Base-by-base conservation (phyloP, 2,888 invertebrate species). In the Anoplius nigerrimus region DNA sequence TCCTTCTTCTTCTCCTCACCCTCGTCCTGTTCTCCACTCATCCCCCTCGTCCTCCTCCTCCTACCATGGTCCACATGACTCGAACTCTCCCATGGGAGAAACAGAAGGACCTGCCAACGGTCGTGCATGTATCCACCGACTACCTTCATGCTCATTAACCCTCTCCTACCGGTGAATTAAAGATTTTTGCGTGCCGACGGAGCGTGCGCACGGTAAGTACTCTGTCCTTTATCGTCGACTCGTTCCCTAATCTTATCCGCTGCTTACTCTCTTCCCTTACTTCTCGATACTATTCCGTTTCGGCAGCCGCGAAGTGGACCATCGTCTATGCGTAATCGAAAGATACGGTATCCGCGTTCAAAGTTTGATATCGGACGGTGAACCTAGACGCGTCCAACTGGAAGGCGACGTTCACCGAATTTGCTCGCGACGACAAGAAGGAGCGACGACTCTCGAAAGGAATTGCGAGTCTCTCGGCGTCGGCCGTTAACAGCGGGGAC, bases 101-200 rank as follows among this genome's bases (percentile, higher is more conserved):
- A 74, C 69, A 67, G 70, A 69, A 70, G 69, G 72, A 75, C 75
- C 78, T 70, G 74, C 74, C 71, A 76, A 69, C 74, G 78, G 74
- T 69, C 76, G 74, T 72, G 67, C 66, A 72, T 76, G 78, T 78
- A 70, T 67, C 67, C 54, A 51, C 45, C 42, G 20, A 69, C 79
- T 76, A 66, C 70, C 80, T 79, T 82, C 80, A 79, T 66, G 84
- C 83, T 86, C 86, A 84, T 86, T 86, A 85, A 86, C 83, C 84
- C 80, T 76, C 74, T 66, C 34, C 69, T 74, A 69, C 67, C 72
- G 64, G 11, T 67, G 69, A 72, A 79, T 76, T 78, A 78, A 79
- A 79, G 70, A 76, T 74, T 76, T 76, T 61, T 69, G 63, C 52
- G 58, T 43, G 24, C 52, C 66, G 59, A 72, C 56, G 45, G 11